Base-by-base conservation (phyloP, 2,888 invertebrate genomes). In the Rotaria magnacalcarata region DNA sequence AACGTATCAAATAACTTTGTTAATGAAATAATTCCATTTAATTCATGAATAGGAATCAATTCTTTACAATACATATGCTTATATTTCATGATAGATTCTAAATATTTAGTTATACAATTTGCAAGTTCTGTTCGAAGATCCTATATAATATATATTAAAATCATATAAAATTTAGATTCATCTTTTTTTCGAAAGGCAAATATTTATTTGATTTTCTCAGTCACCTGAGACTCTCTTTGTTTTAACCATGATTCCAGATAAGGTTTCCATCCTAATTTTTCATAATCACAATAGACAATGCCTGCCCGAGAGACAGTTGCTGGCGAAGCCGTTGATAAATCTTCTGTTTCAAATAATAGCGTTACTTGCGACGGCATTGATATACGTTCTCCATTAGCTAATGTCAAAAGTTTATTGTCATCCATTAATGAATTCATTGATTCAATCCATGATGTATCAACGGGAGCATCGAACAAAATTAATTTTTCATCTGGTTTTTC, bases 281-380 rank as follows among this genome's bases (percentile, higher is more conserved):
- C 87, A 87, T 90, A 90, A 88, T 91, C 91, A 87, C 89, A 89
- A 88, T 90, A 92, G 84, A 92, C 91, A 90, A 92, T 91, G 84
- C 91, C 92, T 88, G 90, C 91, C 7, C 91, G 89, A n/a, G 91
- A 91, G 19, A 91, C 90, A 16, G 91, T 91, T 84, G 91, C 91
- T 84, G 92, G 92, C 93, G 94, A 91, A 27, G 91, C 90, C 34
- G 90, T 90, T 54, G 90, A 93, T 86, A 96, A 91, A 90, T 96
- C 95, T 87, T 94, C 93, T 0, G 95, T 95, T 92, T 95, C 95
- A 89, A 95, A 95, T 21, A 95, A 91, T 58, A 95, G 90, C 0
- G 94, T 94, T 56, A 94, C 94, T 91, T 94, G 94, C 56, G 93
- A 93, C 94, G 85, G 90, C 90, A 92, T 90, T 84, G 90, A 89